A percentile compares a stretch with the other conserved stretches of the same genome.
Evolutionary conservation across 2,797 vertebrate species (phyloP).

Genomic region (Aphelocoma californica): DNA sequence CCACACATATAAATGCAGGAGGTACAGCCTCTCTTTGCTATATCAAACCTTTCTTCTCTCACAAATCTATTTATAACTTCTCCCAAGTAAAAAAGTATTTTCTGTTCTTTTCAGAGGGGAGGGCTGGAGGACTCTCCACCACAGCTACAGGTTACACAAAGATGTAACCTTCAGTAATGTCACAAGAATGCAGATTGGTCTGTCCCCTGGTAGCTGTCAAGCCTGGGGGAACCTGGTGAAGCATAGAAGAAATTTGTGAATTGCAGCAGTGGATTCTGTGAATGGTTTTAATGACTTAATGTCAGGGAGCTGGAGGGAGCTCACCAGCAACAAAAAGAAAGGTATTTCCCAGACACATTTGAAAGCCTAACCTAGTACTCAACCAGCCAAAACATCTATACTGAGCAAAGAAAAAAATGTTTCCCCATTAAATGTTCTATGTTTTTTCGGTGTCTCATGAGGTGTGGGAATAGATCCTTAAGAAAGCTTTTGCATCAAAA

Average conservation of each 20-base stretch:
- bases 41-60: neutral
- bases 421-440: neutral
- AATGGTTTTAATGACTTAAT: conserved; percentile 37
- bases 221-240: neutral
- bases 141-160: neutral
- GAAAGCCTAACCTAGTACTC: neutral
- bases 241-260: conserved; percentile 1
- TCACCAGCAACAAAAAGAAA: neutral
- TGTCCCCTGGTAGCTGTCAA: neutral
- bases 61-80: neutral
- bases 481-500: neutral
- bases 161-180: neutral
- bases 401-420: neutral
- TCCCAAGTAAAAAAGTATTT: neutral
- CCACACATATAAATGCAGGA: neutral
- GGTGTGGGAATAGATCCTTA: neutral
- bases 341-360: neutral
- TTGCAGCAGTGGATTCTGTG: neutral
- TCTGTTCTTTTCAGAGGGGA: neutral
- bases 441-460: neutral
- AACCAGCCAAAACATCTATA: neutral
- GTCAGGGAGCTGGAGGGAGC: neutral
- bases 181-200: neutral
- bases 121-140: neutral
- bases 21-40: neutral